Evolutionary conservation across 2,797 vertebrate genomes (phyloP), one percentile per base, ranked within the genome.

Genomic region (Eospalax fontanierii): DNA sequence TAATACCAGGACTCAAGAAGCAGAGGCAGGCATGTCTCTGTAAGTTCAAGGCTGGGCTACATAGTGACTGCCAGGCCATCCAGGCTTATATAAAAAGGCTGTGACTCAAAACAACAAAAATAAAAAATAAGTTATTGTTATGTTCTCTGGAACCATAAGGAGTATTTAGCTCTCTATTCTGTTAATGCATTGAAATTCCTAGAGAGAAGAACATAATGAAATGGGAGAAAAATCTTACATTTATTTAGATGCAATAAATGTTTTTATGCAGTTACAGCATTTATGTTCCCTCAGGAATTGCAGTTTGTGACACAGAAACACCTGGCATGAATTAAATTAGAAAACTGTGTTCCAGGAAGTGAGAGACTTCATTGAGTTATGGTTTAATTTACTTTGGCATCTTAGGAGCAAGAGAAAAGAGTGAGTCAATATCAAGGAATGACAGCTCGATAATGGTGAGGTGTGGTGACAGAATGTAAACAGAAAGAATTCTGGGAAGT

Each of bases 141-240:
- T 75, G 21, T 78, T 95, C 40, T 92, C 6, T 70, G 81, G 22
- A 94, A 85, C n/a, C 4, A 30, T 35, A 6, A 21, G 50, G 8
- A 66, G 54, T 95, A 75, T 38, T 91, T 95, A 90, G 24, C 26
- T 84, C 76, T 94, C 40, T 87, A 11, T 95, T 91, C 94, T 78
- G 35, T 14, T 89, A 82, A 71, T 30, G 35, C 26, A 73, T 57
- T 66, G 87, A 87, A 93, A 81, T 65, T 57, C 57, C 40, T 40
- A 89, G 68, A 93, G 28, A 75, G n/a, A 85, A 0, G n/a, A 85
- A 0, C 65, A 83, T 65, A 95, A 91, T 89, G 80, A 10, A 79
- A 86, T 83, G 57, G 66, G n/a, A 90, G 50, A 87, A 87, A 57
- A 80, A 73, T 33, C 38, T 75, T 80, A n/a, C 33, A 83, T 74